Base-by-base conservation (phyloP, 2,113 vertebrate genomes). In the Sula dactylatra region DNA sequence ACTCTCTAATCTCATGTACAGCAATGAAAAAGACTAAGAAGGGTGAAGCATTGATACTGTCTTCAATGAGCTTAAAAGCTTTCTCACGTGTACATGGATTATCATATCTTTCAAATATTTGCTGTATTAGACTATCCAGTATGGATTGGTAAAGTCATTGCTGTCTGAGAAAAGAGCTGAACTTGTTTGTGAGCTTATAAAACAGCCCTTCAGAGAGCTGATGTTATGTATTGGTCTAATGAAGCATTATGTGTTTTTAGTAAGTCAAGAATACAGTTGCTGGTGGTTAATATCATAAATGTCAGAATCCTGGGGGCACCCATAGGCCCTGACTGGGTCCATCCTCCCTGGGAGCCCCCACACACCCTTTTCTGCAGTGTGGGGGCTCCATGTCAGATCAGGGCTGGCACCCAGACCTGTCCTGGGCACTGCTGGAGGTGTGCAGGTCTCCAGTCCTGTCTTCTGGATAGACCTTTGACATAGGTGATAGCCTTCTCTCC, bases 361-460 rank as follows among this genome's bases (percentile, higher is more conserved):
- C 7, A 26, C 7, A 42, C 10, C 12, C 13, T 59, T 29, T 64
- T 26, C 20, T 34, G 7, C 18, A 9, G 9, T 64, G 18, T 7
- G 11, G 29, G 22, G 7, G 2, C 15, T 77, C 16, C 5, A 0
- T 62, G 16, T 55, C 24, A 61, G 20, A 11, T n/a, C 4, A 2
- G 13, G 26, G 4, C 4, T 82, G 49, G 36, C 16, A 77, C 24
- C 13, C 21, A 86, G 72, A 42, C 34, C 16, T 44, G 8, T 29
- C 16, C 40, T 20, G 58, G 42, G 24, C n/a, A 47, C 29, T 34
- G 16, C 14, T 61, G 64, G 34, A 93, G 26, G 12, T 56, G 34
- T n/a, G 44, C 49, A 81, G 12, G 7, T 72, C 56, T 82, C n/a
- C 56, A 64, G n/a, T 77, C 16, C 29, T 71, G 13, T 62, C n/a